Conservation (phyloP, 2,797 vertebrate species). For the Oreochromis mossambicus region DNA sequence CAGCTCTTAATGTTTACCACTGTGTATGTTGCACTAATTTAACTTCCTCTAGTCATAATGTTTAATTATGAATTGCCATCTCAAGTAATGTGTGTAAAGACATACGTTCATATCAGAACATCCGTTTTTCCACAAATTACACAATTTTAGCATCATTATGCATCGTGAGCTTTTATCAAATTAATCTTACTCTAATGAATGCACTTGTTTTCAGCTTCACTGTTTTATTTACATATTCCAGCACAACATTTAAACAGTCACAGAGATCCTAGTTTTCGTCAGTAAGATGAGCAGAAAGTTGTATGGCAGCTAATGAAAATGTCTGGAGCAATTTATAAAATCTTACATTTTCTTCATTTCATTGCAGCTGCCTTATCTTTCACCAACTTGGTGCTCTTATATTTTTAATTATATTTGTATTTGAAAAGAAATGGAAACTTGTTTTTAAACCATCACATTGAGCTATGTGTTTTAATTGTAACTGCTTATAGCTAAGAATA, state of each 20-base stretch:
- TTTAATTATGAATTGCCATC: neutral
- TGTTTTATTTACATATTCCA: neutral
- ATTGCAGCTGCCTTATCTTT: slow-evolving; percentile 7
- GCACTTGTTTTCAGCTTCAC: neutral
- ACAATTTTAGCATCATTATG: slow-evolving; percentile 6
- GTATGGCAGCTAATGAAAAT: slow-evolving; percentile 28
- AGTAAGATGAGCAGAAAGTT: neutral
- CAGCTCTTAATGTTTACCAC: neutral
- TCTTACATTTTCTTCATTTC: neutral
- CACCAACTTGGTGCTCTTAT: neutral
- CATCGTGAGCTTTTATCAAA: neutral
- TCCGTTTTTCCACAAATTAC: neutral
- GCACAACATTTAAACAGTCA: neutral
- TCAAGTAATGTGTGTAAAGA: neutral
- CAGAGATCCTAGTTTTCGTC: neutral
- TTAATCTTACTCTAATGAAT: neutral
- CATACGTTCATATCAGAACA: neutral
- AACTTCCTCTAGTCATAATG: neutral
- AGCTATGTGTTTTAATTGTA: neutral
- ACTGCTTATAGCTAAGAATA: neutral
- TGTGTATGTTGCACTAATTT: slow-evolving; percentile 8
- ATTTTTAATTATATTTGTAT: neutral
- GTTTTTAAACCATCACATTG: neutral
- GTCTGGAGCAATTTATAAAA: neutral
- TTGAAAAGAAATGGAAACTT: neutral